These are phyloP conservation scores for Polyommatus icarus DNA, from an alignment of 2,888 invertebrate genomes.

Conservation along the genomic window DNA sequence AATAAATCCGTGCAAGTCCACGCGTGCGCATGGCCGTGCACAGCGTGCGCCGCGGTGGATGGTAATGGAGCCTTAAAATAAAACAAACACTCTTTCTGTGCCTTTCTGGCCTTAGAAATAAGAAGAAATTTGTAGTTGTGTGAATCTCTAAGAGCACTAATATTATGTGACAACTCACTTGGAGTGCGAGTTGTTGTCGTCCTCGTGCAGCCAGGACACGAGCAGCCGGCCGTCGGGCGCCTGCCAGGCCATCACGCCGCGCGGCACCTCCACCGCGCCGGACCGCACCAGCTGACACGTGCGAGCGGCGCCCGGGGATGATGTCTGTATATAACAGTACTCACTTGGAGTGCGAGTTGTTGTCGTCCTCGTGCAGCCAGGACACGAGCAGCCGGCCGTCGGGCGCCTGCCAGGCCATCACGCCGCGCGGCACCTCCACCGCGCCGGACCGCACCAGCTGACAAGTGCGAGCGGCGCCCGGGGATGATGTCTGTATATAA, in stretches of 20 bases:
- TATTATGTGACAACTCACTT: conserved; percentile 40
- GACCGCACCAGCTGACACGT: conserved; percentile 70
- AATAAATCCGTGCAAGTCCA: no score
- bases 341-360: conserved; percentile 46
- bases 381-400: conserved; percentile 83
- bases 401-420: conserved; percentile 80
- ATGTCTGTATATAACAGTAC: neutral
- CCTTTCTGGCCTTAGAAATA: no score
- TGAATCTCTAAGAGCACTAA: neutral
- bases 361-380: conserved; percentile 80
- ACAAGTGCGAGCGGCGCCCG: conserved; percentile 57
- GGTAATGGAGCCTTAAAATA: no score
- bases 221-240: conserved; percentile 82
- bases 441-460: conserved; percentile 73
- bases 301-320: conserved; percentile 52
- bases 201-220: conserved; percentile 83
- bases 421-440: conserved; percentile 82
- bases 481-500: conserved; percentile 52
- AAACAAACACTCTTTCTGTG: no score
- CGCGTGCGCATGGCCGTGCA: no score
- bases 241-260: conserved; percentile 81
- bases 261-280: conserved; percentile 82
- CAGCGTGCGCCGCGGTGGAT: no score
- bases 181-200: conserved; percentile 48
- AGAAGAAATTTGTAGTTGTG: no score